Evolutionary conservation across 2,888 invertebrate genomes (phyloP), one percentile per base, ranked within the genome.

Genomic region (Synanthedon formicaeformis): DNA sequence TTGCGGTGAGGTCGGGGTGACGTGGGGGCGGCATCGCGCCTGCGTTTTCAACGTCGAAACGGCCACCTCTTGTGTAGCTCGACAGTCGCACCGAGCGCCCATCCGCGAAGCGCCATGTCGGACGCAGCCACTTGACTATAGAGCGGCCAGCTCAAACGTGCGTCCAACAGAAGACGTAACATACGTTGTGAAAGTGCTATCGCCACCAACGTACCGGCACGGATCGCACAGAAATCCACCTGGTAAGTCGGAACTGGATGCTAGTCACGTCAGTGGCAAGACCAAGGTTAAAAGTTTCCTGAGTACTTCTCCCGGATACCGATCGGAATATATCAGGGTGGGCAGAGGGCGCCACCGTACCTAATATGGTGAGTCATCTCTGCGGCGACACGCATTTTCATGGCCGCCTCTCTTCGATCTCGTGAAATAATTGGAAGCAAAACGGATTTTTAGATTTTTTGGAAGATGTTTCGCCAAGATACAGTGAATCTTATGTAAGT

Each of bases 401-500:
- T 82, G 84, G 82, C 83, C 81, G 76, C 73, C 70, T 71, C 8
- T 34, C 77, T 54, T 80, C 77, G 79, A 77, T 84, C 77, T 80
- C 66, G 67, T 60, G 71, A 62, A 65, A 63, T 64, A 58, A 65
- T 59, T 34, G 34, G 10, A 34, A 34, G 34, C 2, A 34, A 34
- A 34, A 34, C 34, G 18, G 13, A 16, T 14, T 50, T 5, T 12
- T 34, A 34, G 13, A 18, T 58, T 66, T 66, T 68, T 67, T 61
- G 59, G 73, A 73, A 73, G 81, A 78, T 70, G 69, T 71, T 18
- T 45, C 18, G 18, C 12, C 18, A 63, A 71, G 73, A 75, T 81
- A 81, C 82, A 81, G 77, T 76, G 75, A 65, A 63, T 67, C 71
- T 86, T 86, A 85, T 81, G 85, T 86, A 85, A 86, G 71, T 73